Base-by-base conservation (phyloP, 2,888 invertebrate species). In the Ernsta delagoae region DNA sequence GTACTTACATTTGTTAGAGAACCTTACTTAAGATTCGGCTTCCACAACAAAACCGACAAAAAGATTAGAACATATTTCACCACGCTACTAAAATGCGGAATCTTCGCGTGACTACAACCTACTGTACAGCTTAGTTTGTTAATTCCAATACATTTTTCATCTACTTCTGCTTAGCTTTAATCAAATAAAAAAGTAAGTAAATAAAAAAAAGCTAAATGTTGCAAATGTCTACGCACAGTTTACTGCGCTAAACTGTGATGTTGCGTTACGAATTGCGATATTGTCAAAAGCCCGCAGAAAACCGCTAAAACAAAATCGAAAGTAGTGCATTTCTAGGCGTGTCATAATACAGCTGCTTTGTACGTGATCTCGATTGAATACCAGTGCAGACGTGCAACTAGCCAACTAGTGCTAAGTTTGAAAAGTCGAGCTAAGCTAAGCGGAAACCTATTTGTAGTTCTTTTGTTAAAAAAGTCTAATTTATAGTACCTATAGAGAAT, bases 1-100 rank as follows among this genome's bases (percentile, higher is more conserved):
- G 24, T 24, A 24, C 24, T 24, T 24, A 78, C 73, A 76, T 76
- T 78, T 77, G 75, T 74, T 77, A 71, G 71, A 72, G 24, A 24
- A 53, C 70, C 71, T 63, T 57, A 57, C 41, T 59, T 57, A 24
- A 24, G 24, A 24, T 24, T 24, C 24, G 24, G 24, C 24, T 24
- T 24, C 3, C 24, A 24, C 24, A 24, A 24, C 24, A 24, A 1
- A 24, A 3, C 24, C 24, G 3, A 24, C 1, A 24, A 24, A 24
- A 24, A 24, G 24, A 24, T 24, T 24, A 24, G 3, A 24, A 24
- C 24, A 1, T 24, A 24, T 24, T 1, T 24, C 1, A 3, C 24
- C 24, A 24, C 24, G 24, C 24, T 24, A 24, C 24, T 24, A 24
- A 24, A 24, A 24, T 24, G 24, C 24, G 24, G 24, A 24, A 1